Base-by-base conservation (phyloP, 2,797 vertebrate genomes). In the Ctenopoma kingsleyae region DNA sequence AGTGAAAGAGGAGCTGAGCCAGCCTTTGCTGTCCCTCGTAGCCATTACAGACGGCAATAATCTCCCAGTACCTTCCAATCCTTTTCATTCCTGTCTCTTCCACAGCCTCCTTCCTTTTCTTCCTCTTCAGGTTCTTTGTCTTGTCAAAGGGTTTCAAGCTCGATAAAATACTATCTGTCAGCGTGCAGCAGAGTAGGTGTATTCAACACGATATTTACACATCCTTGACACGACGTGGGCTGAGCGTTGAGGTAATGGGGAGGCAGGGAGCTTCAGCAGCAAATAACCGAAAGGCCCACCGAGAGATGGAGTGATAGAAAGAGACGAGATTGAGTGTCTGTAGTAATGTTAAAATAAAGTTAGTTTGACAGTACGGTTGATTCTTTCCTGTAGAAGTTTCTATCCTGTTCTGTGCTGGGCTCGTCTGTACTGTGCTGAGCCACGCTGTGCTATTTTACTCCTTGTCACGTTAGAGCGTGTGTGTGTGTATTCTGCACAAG, bases 161-260 rank as follows among this genome's bases (percentile, higher is more conserved):
- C 75, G 65, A 72, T 82, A 76, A 87, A 88, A 83, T 58, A 56
- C 76, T 67, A 72, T 57, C 76, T 58, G 81, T 81, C 87, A 86
- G 68, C 32, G 9, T 36, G 67, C 71, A 0, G 58, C 13, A 53
- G 71, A 74, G 86, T 80, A 54, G 84, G 80, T 82, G 87, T 80
- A 56, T 82, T 82, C 32, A 48, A 82, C 76, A 19, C 12, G 44
- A 50, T 88, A 85, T 87, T 83, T 82, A 87, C 83, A 86, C 75
- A 74, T 80, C 80, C 82, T 80, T 87, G 89, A 88, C 89, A 86
- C 11, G 6, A 70, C 59, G 78, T 88, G 90, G 82, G 90, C 78
- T 40, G 56, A 79, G 69, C 71, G 8, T 10, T 1, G 59, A 81
- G 82, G 81, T 78, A 87, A 64, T 15, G 46, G 68, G 71, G 71